Percentiles rank a stretch among this genome's conserved stretches.
phyloP scores from a whole-genome alignment of 1,140 invertebrate species.

The Parapsyche elsis region DNA sequence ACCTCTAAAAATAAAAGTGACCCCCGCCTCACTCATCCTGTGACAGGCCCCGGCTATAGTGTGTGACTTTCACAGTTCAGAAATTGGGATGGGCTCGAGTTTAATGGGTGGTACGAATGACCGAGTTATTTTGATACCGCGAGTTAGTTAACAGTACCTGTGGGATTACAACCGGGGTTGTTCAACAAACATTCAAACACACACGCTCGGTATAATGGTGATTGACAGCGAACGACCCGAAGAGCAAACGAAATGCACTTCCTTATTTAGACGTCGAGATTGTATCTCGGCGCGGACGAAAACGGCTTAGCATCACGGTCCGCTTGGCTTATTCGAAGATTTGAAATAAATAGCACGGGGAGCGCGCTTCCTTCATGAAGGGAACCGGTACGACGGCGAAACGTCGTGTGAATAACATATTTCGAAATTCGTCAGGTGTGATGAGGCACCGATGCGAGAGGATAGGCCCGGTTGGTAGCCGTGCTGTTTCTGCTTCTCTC shows the following conservation, averaged over 20 bases:
- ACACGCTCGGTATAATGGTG: conserved; percentile 1
- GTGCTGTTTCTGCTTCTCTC: conserved; percentile 29
- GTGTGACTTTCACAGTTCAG: too few relatives aligned
- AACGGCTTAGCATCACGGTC: conserved; percentile 46
- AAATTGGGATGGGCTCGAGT: too few relatives aligned
- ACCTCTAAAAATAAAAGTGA: too few relatives aligned
- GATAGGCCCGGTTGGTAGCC: conserved; percentile 40
- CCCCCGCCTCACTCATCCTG: too few relatives aligned
- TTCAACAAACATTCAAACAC: conserved; percentile 11
- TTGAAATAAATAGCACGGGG: not conserved
- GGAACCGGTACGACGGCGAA: conserved; percentile 22
- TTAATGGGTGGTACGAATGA: not conserved
- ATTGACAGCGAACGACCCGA: conserved; percentile 25
- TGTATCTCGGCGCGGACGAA: conserved; percentile 43
- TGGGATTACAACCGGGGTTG: conserved; percentile 4
- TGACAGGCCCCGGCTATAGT: too few relatives aligned
- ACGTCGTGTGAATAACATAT: conserved; percentile 45
- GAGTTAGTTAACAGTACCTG: not conserved
- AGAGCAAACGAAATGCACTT: conserved; percentile 41
- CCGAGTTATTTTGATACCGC: conserved; percentile 6
- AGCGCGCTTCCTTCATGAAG: not conserved
- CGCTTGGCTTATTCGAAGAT: not conserved
- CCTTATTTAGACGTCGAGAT: conserved; percentile 49
- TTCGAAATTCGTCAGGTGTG: conserved; percentile 52
- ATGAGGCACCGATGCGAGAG: conserved; percentile 48